Base-by-base conservation (phyloP, 2,113 vertebrate species). In the Antechinus stuartii region DNA sequence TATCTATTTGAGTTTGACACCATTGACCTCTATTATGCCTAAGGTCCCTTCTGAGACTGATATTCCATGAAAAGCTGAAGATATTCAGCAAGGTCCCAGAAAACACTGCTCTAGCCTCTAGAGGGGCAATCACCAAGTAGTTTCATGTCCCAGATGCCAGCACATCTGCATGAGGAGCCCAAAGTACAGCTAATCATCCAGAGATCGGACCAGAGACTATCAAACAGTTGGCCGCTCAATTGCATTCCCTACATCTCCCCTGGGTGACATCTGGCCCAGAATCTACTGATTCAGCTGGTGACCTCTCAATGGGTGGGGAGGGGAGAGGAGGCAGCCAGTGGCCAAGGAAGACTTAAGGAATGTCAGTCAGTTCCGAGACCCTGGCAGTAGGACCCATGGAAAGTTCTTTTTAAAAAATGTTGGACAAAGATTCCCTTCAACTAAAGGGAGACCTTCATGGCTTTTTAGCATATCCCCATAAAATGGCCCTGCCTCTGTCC, bases 361-460 rank as follows among this genome's bases (percentile, higher is more conserved):
- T 84, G 68, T 42, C 68, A 84, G 95, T 55, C 42, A 47, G 0
- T 1, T n/a, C 11, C 7, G 90, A 1, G 0, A 0, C 9, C 2
- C 2, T 4, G 53, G 8, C 53, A 94, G 10, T 0, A 0, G 49
- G 90, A n/a, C 27, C 84, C 11, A 0, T 23, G 8, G 93, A 89
- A 94, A 52, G 46, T 91, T 89, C 27, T 90, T 90, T 42, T 84
- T 84, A 42, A 42, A 22, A 42, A 84, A 84, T 42, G 14, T 27
- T 52, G 23, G 90, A 90, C 49, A 90, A 90, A 90, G 90, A 30
- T 47, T 23, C 50, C 26, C 90, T 90, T 90, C 47, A 27, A 27
- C 46, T 52, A 12, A 49, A 90, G 90, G 25, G 24, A 26, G 46
- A 90, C 90, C 47, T 90, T 90, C 90, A 68, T 27, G 94, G 35